phyloP scores from a whole-genome alignment of 2,888 invertebrate genomes.

The Stratiomys singularior region DNA sequence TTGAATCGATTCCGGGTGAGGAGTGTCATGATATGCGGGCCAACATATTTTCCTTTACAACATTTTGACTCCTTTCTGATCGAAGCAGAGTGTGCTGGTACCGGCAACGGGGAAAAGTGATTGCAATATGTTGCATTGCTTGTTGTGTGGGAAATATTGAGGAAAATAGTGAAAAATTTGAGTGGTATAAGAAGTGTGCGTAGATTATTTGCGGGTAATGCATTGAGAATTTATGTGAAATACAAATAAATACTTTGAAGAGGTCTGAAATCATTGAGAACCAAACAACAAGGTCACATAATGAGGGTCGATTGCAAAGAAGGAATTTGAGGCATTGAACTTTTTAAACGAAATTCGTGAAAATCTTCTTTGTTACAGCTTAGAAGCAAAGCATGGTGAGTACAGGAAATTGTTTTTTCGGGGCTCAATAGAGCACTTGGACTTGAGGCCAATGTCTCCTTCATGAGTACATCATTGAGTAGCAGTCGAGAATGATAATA shows the following conservation, averaged over 20 bases:
- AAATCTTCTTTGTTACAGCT: no score
- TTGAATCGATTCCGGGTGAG: not conserved
- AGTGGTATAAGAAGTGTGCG: not conserved
- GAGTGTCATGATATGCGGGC: slow-evolving; percentile 20
- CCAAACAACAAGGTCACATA: no score
- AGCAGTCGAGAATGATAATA: no score
- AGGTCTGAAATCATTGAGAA: no score
- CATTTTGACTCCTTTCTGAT: slow-evolving; percentile 36
- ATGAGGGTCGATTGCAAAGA: no score
- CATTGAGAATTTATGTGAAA: slow-evolving; percentile 1
- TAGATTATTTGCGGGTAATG: not conserved
- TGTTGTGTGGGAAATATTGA: slow-evolving; percentile 9
- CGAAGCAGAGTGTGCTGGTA: slow-evolving; percentile 17
- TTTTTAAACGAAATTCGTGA: no score
- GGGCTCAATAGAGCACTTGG: no score
- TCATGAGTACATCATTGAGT: no score
- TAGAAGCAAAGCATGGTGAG: no score
- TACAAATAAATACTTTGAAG: not conserved
- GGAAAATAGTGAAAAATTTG: slow-evolving; percentile 5
- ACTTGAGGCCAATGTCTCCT: no score
- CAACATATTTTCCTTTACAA: slow-evolving; percentile 5
- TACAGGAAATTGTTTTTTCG: no score
- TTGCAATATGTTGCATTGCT: not conserved
- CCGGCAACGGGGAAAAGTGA: not conserved
- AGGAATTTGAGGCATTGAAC: no score